Base-by-base conservation (phyloP, 2,113 vertebrate genomes). In the Syngnathus scovelli region DNA sequence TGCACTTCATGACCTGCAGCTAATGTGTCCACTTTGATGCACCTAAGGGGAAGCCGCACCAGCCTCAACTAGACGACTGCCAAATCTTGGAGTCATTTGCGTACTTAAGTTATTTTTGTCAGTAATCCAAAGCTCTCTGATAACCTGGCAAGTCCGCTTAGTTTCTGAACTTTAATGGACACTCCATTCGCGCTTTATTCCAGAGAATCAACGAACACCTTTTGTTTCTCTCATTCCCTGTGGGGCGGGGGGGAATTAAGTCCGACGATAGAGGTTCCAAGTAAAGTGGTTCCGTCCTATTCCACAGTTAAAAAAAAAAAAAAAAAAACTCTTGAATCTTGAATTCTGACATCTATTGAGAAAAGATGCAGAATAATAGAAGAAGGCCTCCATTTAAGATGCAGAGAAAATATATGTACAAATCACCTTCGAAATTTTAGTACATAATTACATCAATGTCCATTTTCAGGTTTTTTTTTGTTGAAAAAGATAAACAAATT, bases 41-140 rank as follows among this genome's bases (percentile, higher is more conserved):
- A 60, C 58, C 39, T 38, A 39, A 60, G 19, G 33, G 33, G 6
- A 36, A 60, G 58, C 58, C 10, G 23, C 23, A 21, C 54, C 5
- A 11, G 13, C 19, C 48, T n/a, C 49, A 51, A 9, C 7, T 51
- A 10, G 49, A n/a, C 7, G 19, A 56, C 21, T 56, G 58, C 58
- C 58, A 60, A 60, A 38, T 9, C 58, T 39, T n/a, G 15, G 19
- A 51, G 49, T n/a, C 21, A 51, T 51, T 51, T 10, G 7, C 10
- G 49, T n/a, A 9, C 49, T 19, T 19, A 38, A 36, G 16, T 59
- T 59, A 59, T 59, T 37, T 59, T 59, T 59, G 33, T 37, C 33
- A 59, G 36, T 60, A 60, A 60, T n/a, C 36, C 58, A 60, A 60
- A 60, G 58, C 58, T n/a, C 58, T 60, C 36, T 60, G 58, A 39